Percentiles rank a stretch among this genome's conserved stretches.
Conservation (phyloP, 2,797 vertebrate species). For the Anomalospiza imberbis region DNA sequence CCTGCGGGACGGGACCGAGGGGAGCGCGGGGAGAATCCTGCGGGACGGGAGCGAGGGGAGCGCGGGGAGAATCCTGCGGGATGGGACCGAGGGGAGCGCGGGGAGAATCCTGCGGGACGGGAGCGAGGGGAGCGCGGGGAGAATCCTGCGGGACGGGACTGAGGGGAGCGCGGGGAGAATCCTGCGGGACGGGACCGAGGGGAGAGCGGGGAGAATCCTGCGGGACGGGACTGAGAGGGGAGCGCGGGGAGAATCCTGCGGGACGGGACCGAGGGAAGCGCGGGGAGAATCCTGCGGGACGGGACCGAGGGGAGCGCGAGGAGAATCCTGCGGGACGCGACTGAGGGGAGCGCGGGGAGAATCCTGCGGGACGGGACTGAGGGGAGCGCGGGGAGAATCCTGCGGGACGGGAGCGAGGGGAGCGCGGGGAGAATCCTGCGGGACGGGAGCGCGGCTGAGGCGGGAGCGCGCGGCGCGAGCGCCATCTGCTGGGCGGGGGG, state of each 20-base stretch:
- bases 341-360: too few species aligned
- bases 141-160: background rate
- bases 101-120: background rate
- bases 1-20: background rate
- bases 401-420: background rate
- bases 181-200: background rate
- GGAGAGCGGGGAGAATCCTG: too few species aligned
- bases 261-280: background rate
- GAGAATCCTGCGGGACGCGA: too few species aligned
- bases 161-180: too few species aligned
- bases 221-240: background rate
- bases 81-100: background rate
- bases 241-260: background rate
- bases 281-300: background rate
- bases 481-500: background rate
- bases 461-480: background rate
- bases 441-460: background rate
- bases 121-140: background rate
- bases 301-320: too few species aligned
- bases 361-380: too few species aligned
- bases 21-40: background rate
- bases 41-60: background rate
- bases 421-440: background rate
- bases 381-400: too few species aligned
- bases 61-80: background rate